Base-by-base conservation (phyloP, 2,888 invertebrate species). In the Luffia ferchaultella region DNA sequence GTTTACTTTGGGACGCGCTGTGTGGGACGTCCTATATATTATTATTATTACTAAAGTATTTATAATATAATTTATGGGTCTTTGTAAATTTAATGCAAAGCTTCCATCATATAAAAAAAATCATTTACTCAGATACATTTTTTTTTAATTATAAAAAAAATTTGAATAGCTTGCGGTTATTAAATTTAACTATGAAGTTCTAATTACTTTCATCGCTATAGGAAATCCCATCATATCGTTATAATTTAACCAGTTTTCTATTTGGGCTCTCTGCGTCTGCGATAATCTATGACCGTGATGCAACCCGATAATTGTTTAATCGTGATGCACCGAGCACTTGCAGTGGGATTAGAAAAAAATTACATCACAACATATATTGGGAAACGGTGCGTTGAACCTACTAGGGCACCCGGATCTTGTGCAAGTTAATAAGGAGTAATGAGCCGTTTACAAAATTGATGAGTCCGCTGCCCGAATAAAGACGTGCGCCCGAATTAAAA, bases 371-470 rank as follows among this genome's bases (percentile, higher is more conserved):
- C 61, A 62, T 56, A 62, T 56, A 62, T 70, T 65, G 64, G 58
- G 72, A 65, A 73, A 67, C 60, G 50, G 68, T 62, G 55, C 69
- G 56, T 64, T 63, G 70, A 70, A 65, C 72, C 70, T 65, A 30
- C 30, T 7, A 3, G 30, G 30, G 30, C 30, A 30, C 30, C 30
- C 30, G 30, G 30, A 30, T 30, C 30, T 67, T 64, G 56, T 63
- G 62, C 58, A 67, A 66, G 62, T 70, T 63, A 70, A 67, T 67
- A 64, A 62, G 57, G 58, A 62, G 67, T 73, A 74, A 74, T 75
- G 72, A 72, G 65, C 63, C 63, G 65, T 70, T 74, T 72, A 65
- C 64, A 71, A 66, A 67, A 75, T 73, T 75, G 73, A 73, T 73
- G 71, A 73, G 65, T 58, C 61, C 56, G 20, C 42, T 41, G 54